Evolutionary conservation across 2,888 invertebrate genomes (phyloP), one percentile per base, ranked within the genome.

Genomic region (Bellardia pandia): DNA sequence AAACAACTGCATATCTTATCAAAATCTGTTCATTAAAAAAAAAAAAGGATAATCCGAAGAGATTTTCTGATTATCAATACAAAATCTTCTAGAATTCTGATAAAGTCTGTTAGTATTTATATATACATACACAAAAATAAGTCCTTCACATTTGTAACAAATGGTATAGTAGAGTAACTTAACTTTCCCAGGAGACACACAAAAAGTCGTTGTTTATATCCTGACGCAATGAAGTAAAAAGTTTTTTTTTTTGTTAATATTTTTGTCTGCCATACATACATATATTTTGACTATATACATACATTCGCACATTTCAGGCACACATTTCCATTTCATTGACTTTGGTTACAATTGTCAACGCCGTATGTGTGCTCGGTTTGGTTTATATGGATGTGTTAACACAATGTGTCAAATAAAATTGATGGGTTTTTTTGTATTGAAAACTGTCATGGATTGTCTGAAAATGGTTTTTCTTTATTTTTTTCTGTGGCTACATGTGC

Each of bases 381-480:
- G 8, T 62, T 51, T 45, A 45, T 79, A 45, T 51, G 42, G 48
- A 40, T 72, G 79, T 72, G 71, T 76, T 79, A 80, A 79, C 66
- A 83, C 60, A 86, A 80, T 80, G 79, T 80, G 86, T 81, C 77
- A 74, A 74, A 77, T 62, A 80, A 84, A 80, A 84, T 80, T 76
- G 53, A 83, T 76, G 30, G 37, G 11, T 45, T 72, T 33, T 51
- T 45, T 75, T 60, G 62, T 37, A 62, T 75, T 23, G 53, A 11
- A 62, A 56, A 62, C n/a, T 45, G 14, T 62, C 33, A 58, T 58
- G 9, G 48, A 60, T 68, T 68, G 14, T 48, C 51, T 58, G 30
- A 60, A 7, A 7, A 42, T 75, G 53, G 23, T 51, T 11, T 16
- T 23, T 79, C 37, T 4, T 4, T 23, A 23, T 23, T 23, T 69